Percentiles rank a stretch among this genome's conserved stretches.
Evolutionary conservation across 1,140 invertebrate genomes (phyloP).

Genomic region (Akabosia matsudoensis): DNA sequence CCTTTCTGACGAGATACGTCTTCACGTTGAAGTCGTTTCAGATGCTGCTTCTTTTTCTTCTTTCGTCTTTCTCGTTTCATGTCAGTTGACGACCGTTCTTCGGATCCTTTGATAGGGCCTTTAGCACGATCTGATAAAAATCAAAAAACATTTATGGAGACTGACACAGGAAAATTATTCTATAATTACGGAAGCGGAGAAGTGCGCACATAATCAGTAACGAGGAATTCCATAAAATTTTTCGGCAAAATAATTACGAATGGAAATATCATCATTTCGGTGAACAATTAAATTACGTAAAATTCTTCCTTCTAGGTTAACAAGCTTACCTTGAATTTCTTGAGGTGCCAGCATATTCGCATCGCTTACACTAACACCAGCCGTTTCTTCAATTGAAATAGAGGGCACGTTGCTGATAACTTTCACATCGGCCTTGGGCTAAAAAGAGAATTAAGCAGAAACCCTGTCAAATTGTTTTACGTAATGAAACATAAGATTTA

Average conservation of each 20-base stretch:
- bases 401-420: conserved; percentile 88
- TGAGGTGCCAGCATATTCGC: conserved; percentile 86
- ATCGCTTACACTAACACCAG: conserved; percentile 79
- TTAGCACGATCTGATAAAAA: conserved; percentile 63
- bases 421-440: conserved; percentile 79
- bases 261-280: conserved; percentile 32
- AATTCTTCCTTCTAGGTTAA: too few species aligned
- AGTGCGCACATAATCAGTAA: conserved; percentile 33
- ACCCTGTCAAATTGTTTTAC: neutral
- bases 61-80: conserved; percentile 81
- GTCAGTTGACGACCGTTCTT: conserved; percentile 79
- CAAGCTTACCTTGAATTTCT: conserved; percentile 72
- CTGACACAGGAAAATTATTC: neutral
- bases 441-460: conserved; percentile 47
- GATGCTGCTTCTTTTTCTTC: conserved; percentile 76
- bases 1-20: conserved; percentile 56
- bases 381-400: conserved; percentile 93
- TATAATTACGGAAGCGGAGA: conserved; percentile 9
- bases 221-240: conserved; percentile 43
- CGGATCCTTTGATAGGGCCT: conserved; percentile 72
- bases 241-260: conserved; percentile 30
- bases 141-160: conserved; percentile 16
- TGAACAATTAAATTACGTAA: neutral
- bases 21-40: conserved; percentile 55
- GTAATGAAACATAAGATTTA: neutral